phyloP scores from a whole-genome alignment of 2,113 vertebrate species.

The Oreotrochilus melanogaster region DNA sequence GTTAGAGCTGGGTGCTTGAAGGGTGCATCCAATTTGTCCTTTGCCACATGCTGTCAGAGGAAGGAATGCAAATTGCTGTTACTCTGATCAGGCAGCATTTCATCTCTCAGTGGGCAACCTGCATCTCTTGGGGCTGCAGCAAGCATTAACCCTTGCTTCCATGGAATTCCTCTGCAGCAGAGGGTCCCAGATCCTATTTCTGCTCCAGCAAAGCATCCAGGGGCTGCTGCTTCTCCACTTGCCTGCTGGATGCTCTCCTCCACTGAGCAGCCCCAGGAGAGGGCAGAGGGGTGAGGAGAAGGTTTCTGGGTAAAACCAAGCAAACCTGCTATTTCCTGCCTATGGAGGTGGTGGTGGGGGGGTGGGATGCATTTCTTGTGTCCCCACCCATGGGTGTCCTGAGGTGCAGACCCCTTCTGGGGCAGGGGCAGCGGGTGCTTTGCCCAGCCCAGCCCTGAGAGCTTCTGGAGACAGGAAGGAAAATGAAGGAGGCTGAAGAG shows the following conservation, averaged over 20 bases:
- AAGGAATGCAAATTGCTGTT: not conserved
- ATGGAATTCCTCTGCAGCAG: not conserved
- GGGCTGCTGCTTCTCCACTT: not conserved
- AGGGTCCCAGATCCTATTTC: fast-evolving
- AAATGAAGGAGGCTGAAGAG: not conserved
- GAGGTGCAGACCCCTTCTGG: not conserved
- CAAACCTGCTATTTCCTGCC: not conserved
- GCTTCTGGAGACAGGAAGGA: constrained; percentile 32
- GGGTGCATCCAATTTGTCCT: fast-evolving
- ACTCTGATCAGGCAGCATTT: fast-evolving
- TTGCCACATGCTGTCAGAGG: not conserved
- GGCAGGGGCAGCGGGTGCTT: not conserved
- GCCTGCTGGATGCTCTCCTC: not conserved
- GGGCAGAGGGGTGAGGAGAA: not conserved
- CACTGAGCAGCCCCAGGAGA: not conserved
- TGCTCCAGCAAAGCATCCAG: not conserved
- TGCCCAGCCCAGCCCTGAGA: fast-evolving
- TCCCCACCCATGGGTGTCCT: fast-evolving
- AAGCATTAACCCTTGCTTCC: not conserved
- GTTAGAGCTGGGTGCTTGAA: not conserved
- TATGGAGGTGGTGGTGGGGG: fast-evolving
- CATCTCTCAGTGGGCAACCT: fast-evolving
- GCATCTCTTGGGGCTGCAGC: not conserved
- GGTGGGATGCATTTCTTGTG: not conserved
- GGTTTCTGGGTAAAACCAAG: not conserved